phyloP scores from a whole-genome alignment of 2,888 invertebrate genomes.

The Zaprionus obscuricornis region DNA sequence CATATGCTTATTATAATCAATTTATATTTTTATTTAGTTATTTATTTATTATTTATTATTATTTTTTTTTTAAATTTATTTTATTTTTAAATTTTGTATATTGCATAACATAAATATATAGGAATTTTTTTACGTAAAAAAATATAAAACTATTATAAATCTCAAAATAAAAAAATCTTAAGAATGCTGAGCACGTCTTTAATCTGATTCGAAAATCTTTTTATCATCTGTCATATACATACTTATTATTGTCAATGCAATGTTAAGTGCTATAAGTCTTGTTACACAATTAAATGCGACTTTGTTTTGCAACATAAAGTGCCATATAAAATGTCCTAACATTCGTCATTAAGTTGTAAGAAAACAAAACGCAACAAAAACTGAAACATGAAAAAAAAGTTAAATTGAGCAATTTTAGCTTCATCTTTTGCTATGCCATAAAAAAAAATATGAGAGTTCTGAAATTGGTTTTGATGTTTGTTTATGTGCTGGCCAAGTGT shows the following conservation, averaged over 20 bases:
- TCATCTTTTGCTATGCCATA: constrained; percentile 62
- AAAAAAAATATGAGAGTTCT: constrained; percentile 48
- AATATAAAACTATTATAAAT: too few species aligned
- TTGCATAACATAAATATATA: too few species aligned
- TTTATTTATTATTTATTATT: too few species aligned
- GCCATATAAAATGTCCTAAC: constrained; percentile 51
- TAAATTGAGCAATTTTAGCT: constrained; percentile 69
- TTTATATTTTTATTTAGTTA: too few species aligned
- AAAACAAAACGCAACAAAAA: constrained; percentile 53
- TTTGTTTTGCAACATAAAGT: constrained; percentile 26
- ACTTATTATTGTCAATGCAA: constrained; percentile 21
- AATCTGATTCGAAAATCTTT: neutral
- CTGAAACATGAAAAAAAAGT: constrained; percentile 69
- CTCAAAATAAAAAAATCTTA: too few species aligned
- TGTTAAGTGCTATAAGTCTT: constrained; percentile 43
- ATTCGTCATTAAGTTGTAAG: constrained; percentile 55
- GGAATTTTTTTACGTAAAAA: too few species aligned
- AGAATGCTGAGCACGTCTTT: too few species aligned
- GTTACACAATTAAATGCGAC: constrained; percentile 47
- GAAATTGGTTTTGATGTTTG: constrained; percentile 41
- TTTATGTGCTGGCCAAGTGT: constrained; percentile 64
- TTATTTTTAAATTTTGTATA: too few species aligned
- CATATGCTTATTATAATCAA: too few species aligned
- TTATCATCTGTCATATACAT: neutral
- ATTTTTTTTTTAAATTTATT: too few species aligned